Conservation (phyloP, 35 echinoderm and acorn worm species). For the Stichopus chloronotus region DNA sequence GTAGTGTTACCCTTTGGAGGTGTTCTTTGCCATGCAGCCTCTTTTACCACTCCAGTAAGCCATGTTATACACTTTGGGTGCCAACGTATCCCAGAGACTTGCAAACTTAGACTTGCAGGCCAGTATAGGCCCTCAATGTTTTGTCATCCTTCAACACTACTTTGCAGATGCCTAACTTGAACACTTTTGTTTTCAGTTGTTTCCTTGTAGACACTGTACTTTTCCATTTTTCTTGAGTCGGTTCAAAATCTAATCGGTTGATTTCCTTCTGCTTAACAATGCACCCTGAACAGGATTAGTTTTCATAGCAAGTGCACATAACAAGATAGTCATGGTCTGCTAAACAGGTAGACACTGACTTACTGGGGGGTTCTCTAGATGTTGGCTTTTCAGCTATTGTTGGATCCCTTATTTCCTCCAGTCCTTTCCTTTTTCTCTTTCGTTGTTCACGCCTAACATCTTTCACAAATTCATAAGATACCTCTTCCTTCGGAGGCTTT, state of each 20-base stretch:
- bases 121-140: slow-evolving; percentile 49
- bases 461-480: background rate
- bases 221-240: slow-evolving; percentile 14
- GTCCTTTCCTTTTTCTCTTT: slow-evolving; percentile 34
- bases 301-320: slow-evolving; percentile 23
- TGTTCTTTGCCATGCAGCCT: background rate
- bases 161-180: background rate
- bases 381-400: slow-evolving; percentile 4
- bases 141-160: slow-evolving; percentile 22
- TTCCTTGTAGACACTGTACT: background rate
- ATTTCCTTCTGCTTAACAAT: background rate
- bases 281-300: background rate
- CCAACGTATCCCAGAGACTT: background rate
- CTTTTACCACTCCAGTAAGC: slow-evolving; percentile 40
- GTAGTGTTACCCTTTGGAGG: slow-evolving; percentile 1
- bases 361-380: background rate
- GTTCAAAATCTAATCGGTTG: background rate
- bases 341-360: slow-evolving; percentile 4
- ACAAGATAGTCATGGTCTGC: slow-evolving; percentile 44
- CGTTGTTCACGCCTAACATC: slow-evolving; percentile 2
- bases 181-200: background rate
- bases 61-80: slow-evolving; percentile 57
- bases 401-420: slow-evolving; percentile 23
- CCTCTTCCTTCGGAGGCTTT: slow-evolving; percentile 6
- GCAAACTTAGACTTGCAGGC: slow-evolving; percentile 56